phyloP scores from a whole-genome alignment of 2,113 vertebrate genomes.

The Oenanthe oenanthe region DNA sequence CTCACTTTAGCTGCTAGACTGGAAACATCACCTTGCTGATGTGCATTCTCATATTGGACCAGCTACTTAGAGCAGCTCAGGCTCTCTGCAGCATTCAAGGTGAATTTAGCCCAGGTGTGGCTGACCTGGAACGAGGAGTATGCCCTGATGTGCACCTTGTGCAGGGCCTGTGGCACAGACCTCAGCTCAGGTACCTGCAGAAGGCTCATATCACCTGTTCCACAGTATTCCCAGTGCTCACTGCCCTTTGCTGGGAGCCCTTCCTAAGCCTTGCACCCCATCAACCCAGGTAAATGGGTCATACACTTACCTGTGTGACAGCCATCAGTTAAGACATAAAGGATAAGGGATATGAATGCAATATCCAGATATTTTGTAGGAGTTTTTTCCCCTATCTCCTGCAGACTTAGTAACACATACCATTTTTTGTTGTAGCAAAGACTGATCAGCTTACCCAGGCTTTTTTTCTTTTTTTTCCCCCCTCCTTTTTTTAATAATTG shows the following conservation, averaged over 20 bases:
- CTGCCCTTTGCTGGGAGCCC: not conserved
- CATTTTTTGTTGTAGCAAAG: not conserved
- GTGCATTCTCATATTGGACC: not conserved
- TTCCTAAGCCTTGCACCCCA: not conserved
- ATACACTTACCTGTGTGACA: not conserved
- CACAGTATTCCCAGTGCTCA: not conserved
- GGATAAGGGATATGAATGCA: not conserved
- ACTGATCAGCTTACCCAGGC: not conserved
- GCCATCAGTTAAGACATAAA: not conserved
- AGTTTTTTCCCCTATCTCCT: accelerated
- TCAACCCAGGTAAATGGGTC: not conserved
- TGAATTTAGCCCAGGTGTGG: not conserved
- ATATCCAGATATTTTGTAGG: not conserved
- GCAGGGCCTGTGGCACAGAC: not conserved
- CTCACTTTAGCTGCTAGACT: not conserved
- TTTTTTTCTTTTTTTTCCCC: too few species aligned
- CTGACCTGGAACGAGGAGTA: not conserved
- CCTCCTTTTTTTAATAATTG: too few species aligned
- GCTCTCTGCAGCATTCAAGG: not conserved
- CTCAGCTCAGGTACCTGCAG: not conserved
- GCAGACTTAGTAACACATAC: not conserved
- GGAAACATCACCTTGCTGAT: not conserved
- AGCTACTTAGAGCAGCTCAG: not conserved
- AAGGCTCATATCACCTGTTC: not conserved
- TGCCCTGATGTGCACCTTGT: not conserved